Evolutionary conservation across 2,113 vertebrate genomes (phyloP).

Genomic region (Nibea coibor): DNA sequence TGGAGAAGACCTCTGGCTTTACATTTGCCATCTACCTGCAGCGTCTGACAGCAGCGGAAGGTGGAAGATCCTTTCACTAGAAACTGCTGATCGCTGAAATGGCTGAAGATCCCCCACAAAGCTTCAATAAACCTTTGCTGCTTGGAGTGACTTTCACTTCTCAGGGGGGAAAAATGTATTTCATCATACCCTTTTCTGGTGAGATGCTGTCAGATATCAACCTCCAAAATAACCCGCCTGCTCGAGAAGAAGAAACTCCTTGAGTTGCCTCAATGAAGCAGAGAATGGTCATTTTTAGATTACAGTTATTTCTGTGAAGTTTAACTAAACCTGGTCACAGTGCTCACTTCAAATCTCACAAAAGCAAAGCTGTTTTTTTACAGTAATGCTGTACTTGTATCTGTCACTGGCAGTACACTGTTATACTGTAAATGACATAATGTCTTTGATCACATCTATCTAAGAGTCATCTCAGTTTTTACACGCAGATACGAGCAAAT

Average conservation of each 20-base stretch:
- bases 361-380: too few relatives aligned
- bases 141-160: constrained; percentile 1
- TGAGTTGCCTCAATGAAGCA: neutral
- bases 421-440: constrained; percentile 5
- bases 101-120: constrained; percentile 12
- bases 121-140: neutral
- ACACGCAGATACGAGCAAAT: constrained; percentile 44
- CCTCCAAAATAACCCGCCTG: neutral
- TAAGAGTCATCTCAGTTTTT: neutral
- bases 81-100: constrained; percentile 5
- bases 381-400: neutral
- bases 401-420: neutral
- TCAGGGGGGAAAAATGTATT: neutral
- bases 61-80: neutral
- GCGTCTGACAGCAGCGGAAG: neutral
- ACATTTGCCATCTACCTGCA: neutral
- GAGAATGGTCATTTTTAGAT: neutral
- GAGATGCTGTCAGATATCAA: constrained; percentile 11
- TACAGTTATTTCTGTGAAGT: neutral
- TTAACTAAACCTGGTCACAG: neutral
- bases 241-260: neutral
- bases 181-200: neutral
- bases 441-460: neutral
- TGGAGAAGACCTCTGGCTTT: neutral
- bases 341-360: neutral